Base-by-base conservation (phyloP, 2,888 invertebrate genomes). In the Apotomis turbidana region DNA sequence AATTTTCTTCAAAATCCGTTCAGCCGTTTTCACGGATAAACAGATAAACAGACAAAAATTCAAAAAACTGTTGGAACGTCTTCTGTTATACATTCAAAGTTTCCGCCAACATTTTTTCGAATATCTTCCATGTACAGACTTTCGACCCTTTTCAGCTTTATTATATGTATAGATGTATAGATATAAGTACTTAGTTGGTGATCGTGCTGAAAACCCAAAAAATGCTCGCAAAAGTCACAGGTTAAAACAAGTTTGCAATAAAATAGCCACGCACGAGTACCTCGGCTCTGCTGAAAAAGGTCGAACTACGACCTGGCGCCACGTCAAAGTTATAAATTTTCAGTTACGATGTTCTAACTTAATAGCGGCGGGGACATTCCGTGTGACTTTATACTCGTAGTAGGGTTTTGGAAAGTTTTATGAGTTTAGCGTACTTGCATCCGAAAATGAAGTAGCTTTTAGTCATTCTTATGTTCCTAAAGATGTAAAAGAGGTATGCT, bases 241-340 rank as follows among this genome's bases (percentile, higher is more conserved):
- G 10, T 49, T 5, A 62, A 36, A 51, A 49, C 44, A 62, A 44
- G 44, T 59, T 36, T 52, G 52, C 64, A 46, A 64, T 64, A 70
- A 71, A 67, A 58, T 58, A 13, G 58, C 51, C 10, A 67, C 71
- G 71, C 67, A 71, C 55, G 67, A 36, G 4, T 49, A 38, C 61
- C 44, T 41, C 57, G 57, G 36, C 13, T 8, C 27, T 46, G 61
- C 54, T 71, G 67, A 62, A 71, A 71, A 71, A 71, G 57, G 61
- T 57, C 61, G 67, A 61, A 57, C 67, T 67, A 57, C 51, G 71
- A 71, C 71, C 67, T 71, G 67, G 61, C 67, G 57, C 51, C 67
- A 68, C 67, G 67, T 71, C 61, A 68, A 62, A 71, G 71, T 67
- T 62, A 71, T 71, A 67, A 71, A 71, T 67, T 71, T 68, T 67